phyloP scores from a whole-genome alignment of 2,113 vertebrate genomes.

The Saccopteryx bilineata region DNA sequence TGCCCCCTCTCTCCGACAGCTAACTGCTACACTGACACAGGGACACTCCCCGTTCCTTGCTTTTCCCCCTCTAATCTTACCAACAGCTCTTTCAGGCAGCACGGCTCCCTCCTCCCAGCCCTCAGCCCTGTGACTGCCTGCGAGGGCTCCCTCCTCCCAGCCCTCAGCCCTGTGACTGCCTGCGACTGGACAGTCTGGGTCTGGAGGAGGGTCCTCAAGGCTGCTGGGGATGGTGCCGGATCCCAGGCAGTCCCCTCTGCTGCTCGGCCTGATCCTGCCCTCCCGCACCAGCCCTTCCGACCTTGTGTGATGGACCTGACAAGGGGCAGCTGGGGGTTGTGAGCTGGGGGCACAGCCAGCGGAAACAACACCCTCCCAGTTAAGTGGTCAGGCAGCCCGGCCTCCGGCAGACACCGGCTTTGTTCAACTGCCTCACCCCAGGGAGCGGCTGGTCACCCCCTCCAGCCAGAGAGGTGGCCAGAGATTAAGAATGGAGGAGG shows the following conservation, averaged over 20 bases:
- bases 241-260: not conserved
- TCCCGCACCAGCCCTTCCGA: not conserved
- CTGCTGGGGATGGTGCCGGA: not conserved
- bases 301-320: not conserved
- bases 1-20: not conserved
- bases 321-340: not conserved
- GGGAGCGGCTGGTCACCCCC: not conserved
- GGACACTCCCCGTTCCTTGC: not conserved
- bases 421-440: slow-evolving; percentile 33
- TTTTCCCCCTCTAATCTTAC: not conserved
- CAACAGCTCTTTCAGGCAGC: not conserved
- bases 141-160: not conserved
- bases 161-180: too few species aligned
- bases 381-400: not conserved
- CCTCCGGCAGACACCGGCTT: not conserved
- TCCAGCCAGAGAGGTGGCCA: not conserved
- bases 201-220: not conserved
- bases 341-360: not conserved
- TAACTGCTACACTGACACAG: not conserved
- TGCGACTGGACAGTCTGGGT: not conserved
- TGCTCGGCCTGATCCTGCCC: not conserved
- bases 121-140: too few species aligned
- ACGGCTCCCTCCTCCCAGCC: not conserved
- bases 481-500: not conserved
- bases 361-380: not conserved